Evolutionary conservation across 2,113 vertebrate species (phyloP).

Genomic region (Corvus hawaiiensis): DNA sequence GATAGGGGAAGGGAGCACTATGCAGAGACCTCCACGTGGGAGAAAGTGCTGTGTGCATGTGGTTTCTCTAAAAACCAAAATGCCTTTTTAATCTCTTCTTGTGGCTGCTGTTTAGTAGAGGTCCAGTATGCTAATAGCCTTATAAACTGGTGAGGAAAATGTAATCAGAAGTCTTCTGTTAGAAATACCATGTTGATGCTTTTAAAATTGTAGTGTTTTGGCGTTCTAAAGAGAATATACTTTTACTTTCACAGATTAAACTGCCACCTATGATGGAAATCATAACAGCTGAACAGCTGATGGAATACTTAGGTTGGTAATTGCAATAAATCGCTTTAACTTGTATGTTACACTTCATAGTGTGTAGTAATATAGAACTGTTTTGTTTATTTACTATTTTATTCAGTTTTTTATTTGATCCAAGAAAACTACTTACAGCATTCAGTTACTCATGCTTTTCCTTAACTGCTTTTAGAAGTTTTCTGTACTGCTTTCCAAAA

Average conservation of each 20-base stretch:
- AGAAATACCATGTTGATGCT: background rate
- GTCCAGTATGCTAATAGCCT: background rate
- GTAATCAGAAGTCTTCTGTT: background rate
- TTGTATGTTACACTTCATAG: background rate
- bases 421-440: background rate
- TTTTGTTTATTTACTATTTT: background rate
- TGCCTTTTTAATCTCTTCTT: background rate
- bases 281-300: conserved; percentile 97
- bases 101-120: background rate
- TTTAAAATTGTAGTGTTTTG: background rate
- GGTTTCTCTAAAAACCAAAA: background rate
- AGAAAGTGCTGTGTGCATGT: background rate
- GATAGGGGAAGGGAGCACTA: background rate
- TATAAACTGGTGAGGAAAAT: background rate
- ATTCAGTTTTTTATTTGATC: background rate
- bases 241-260: conserved; percentile 85
- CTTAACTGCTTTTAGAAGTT: background rate
- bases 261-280: conserved; percentile 99
- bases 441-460: background rate
- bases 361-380: background rate
- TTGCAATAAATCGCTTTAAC: background rate
- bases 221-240: background rate
- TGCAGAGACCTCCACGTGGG: background rate
- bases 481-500: background rate
- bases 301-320: conserved; percentile 97